Base-by-base conservation (phyloP, 2,888 invertebrate genomes). In the Hedychridium roseum region DNA sequence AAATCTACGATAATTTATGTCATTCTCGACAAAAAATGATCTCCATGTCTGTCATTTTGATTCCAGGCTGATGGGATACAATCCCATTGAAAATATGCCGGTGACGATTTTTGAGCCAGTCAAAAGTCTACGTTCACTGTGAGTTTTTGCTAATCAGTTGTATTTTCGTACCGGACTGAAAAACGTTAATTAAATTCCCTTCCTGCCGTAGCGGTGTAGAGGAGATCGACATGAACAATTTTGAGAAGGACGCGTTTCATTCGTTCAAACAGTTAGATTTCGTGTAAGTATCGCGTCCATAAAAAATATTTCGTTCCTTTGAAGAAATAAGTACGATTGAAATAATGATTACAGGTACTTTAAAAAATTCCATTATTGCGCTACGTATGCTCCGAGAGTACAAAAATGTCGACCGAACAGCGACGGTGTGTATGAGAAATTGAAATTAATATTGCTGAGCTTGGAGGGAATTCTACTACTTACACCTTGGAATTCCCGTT, bases 301-400 rank as follows among this genome's bases (percentile, higher is more conserved):
- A 23, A 23, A 23, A 23, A 23, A 9, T 6, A 31, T 12, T 5
- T 4, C 5, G 5, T 31, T 5, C 11, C 5, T 7, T 9, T 11
- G n/a, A 5, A 7, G 34, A 35, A 35, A 7, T 35, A 12, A 35
- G 16, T 17, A 5, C 5, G 6, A 14, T 2, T 23, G 6, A 16
- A 23, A 15, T 21, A 14, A 40, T 32, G 56, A 41, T 69, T 70
- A 9, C 58, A 82, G 82, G 20, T 83, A 85, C 55, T 87, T 86
- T 54, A 83, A 84, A 54, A 83, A 82, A 32, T 88, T 87, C 66
- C 81, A 83, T 59, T 87, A 84, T 67, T 88, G 88, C 63, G 82
- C 83, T 2, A 69, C 70, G 2, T 85, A 82, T 71, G 84, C 84
- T 1, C 85, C 85, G 0, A 76, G 79, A 28, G 84, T 85, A 3